Base-by-base conservation (phyloP, 1,140 invertebrate species). In the Drosophila nigrodunni region DNA sequence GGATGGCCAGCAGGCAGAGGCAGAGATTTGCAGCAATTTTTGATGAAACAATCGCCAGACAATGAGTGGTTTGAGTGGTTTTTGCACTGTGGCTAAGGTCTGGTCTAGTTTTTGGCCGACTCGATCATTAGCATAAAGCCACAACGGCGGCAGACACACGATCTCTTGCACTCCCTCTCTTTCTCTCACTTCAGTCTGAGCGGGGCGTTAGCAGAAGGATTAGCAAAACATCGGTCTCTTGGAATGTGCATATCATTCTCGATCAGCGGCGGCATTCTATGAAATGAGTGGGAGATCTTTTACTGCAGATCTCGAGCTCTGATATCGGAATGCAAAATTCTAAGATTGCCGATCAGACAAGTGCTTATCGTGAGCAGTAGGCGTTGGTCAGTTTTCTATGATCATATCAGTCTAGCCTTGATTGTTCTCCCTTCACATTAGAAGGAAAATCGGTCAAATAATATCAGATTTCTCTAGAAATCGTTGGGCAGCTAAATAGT, bases 71-170 rank as follows among this genome's bases (percentile, higher is more conserved):
- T 77, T 88, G 87, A 90, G 78, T 86, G 86, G 82, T 89, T 90
- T 89, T 74, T 65, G 59, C 76, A 50, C 61, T 74, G 69, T 44
- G 65, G 64, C 65, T 75, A 47, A 64, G 62, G 70, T 21, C 68
- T 73, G 64, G 67, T 73, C 86, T 80, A 89, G 87, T 89, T 89
- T 88, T 70, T 90, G 74, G 76, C 54, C 64, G 77, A 34, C 61
- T 65, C 82, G 88, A 91, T 90, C 88, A 90, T 90, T 90, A 90
- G 88, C 88, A 90, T 90, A 90, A 90, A 90, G 88, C 88, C 88
- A 83, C 80, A 90, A 62, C 80, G 83, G 83, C 83, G 83, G 82
- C 83, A 80, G 83, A 79, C 83, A 75, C 65, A 25, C 34, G 13
- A 25, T 13, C 34, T n/a, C 54, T 37, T 10, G 7, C 8, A n/a